Evolutionary conservation across 2,888 invertebrate genomes (phyloP).

Genomic region (Siphonodentalium dalli): DNA sequence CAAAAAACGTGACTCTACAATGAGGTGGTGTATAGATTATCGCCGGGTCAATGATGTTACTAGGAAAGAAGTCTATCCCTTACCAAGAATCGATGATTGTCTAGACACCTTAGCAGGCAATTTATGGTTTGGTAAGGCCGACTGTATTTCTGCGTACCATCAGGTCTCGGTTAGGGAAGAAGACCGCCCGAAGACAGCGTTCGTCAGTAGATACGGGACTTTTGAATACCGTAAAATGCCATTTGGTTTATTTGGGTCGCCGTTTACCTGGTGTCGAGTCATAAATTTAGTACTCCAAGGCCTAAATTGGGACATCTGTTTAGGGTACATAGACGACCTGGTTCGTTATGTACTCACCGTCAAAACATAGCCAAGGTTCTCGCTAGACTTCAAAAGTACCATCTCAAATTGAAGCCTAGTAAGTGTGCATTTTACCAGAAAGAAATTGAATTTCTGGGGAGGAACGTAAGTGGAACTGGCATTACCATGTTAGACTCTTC

Average conservation of each 20-base stretch:
- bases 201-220: slow-evolving; percentile 24
- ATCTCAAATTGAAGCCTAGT: slow-evolving; percentile 18
- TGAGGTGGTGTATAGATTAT: too few relatives aligned
- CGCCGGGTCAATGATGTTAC: too few relatives aligned
- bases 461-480: not conserved
- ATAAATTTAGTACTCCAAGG: slow-evolving; percentile 20
- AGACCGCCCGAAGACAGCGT: slow-evolving; percentile 26
- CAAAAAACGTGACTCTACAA: too few relatives aligned
- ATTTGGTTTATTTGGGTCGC: slow-evolving; percentile 27
- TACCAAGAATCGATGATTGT: too few relatives aligned
- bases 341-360: slow-evolving; percentile 10
- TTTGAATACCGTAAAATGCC: slow-evolving; percentile 26
- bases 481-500: not conserved
- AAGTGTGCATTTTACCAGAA: slow-evolving; percentile 1
- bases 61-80: too few relatives aligned
- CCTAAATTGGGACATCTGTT: slow-evolving; percentile 14
- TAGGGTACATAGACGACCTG: slow-evolving; percentile 25
- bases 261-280: slow-evolving; percentile 17
- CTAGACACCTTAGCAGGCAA: too few relatives aligned
- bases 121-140: too few relatives aligned
- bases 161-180: too few relatives aligned
- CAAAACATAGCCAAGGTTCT: slow-evolving; percentile 9
- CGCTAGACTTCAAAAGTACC: not conserved
- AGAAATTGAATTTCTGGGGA: slow-evolving; percentile 1
- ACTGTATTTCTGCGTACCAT: too few relatives aligned